These are phyloP conservation scores for Syngnathus rostellatus DNA, from an alignment of 2,797 vertebrate species.

Conservation along the genomic window DNA sequence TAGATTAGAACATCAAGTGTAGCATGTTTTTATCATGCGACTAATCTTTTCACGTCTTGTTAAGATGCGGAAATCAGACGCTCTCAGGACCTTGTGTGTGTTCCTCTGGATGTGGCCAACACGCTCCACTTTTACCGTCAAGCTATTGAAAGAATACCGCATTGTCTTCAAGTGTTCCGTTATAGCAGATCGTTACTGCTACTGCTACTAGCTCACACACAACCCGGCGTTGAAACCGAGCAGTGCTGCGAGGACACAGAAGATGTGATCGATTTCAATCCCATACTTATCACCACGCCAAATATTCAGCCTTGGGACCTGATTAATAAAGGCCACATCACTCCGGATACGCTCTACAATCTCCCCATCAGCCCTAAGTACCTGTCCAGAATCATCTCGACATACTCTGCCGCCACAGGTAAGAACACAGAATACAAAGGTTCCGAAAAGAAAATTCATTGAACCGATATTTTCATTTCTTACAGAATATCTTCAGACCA, in stretches of 20 bases:
- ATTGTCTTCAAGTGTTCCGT: constrained; percentile 70
- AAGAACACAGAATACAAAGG: constrained; percentile 37
- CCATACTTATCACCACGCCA: constrained; percentile 15
- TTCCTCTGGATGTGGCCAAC: constrained; percentile 83
- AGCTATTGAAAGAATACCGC: constrained; percentile 67
- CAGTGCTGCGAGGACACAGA: constrained; percentile 53
- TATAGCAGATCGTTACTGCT: constrained; percentile 79
- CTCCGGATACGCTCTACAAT: constrained; percentile 65
- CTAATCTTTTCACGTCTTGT: constrained; percentile 12
- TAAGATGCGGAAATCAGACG: constrained; percentile 59
- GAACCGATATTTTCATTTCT: constrained; percentile 4
- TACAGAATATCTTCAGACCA: constrained; percentile 77
- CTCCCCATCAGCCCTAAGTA: constrained; percentile 69
- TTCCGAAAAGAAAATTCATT: too few species aligned
- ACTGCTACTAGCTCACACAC: constrained; percentile 76
- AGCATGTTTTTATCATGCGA: background rate
- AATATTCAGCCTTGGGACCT: constrained; percentile 63
- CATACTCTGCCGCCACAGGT: constrained; percentile 81
- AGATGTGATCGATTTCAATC: constrained; percentile 43
- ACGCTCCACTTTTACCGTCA: constrained; percentile 78
- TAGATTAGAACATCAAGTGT: background rate
- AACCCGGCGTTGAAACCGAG: constrained; percentile 27
- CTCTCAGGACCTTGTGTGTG: constrained; percentile 69
- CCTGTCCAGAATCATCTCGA: constrained; percentile 67
- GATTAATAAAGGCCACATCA: constrained; percentile 71